A percentile compares a stretch with the other conserved stretches of the same genome.
These are phyloP conservation scores for Alosa sapidissima DNA, from an alignment of 2,797 vertebrate genomes.

Conservation along the genomic window DNA sequence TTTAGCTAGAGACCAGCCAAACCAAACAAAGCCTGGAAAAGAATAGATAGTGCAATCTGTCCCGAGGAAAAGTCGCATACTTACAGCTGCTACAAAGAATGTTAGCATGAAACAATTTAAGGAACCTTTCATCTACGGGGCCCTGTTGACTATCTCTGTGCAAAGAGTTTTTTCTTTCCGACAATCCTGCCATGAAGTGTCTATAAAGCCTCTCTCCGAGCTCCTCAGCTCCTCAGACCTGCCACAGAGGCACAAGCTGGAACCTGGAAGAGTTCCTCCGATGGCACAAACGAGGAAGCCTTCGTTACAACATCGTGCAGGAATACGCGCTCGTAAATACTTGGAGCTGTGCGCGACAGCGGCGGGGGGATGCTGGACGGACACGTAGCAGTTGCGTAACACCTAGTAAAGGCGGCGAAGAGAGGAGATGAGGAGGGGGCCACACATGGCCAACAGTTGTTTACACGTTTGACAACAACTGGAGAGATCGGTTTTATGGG, in stretches of 20 bases:
- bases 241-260: neutral
- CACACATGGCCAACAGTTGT: neutral
- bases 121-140: neutral
- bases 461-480: neutral
- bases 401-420: neutral
- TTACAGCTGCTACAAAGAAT: too few species aligned
- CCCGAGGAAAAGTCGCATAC: too few species aligned
- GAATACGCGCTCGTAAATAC: neutral
- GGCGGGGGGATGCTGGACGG: neutral
- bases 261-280: neutral
- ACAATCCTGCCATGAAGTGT: neutral
- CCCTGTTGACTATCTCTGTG: neutral
- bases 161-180: too few species aligned
- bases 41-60: too few species aligned
- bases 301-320: neutral
- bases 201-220: neutral
- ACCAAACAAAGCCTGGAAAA: too few species aligned
- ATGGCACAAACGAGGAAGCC: neutral
- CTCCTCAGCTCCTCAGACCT: neutral
- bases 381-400: neutral
- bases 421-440: neutral
- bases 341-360: neutral
- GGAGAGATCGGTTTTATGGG: neutral
- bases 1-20: too few species aligned
- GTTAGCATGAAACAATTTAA: too few species aligned